Base-by-base conservation (phyloP, 2,797 vertebrate genomes). In the Notamacropus eugenii region DNA sequence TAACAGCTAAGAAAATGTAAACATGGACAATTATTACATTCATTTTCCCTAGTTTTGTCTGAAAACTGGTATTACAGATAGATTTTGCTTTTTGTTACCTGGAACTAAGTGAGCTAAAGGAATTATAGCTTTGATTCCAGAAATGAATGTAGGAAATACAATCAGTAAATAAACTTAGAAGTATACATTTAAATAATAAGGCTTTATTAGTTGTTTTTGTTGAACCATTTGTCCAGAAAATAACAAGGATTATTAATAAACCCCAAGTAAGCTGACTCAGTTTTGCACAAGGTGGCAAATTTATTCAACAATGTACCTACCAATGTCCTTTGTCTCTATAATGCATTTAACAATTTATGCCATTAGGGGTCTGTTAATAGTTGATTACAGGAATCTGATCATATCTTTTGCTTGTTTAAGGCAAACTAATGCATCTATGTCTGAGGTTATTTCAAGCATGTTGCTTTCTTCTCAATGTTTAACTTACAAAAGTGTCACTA, bases 1-100 rank as follows among this genome's bases (percentile, higher is more conserved):
- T 94, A 97, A 96, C 94, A 98, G 54, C 46, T 92, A 97, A 56
- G 95, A 98, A 96, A 97, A 90, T 55, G 96, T 46, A 95, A 97
- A 97, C 54, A 95, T 95, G 97, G 95, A 90, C 92, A 96, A 95
- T 92, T 96, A 95, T 90, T 96, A 46, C 29, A 34, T 55, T 1
- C 94, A 92, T 56, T 94, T 27, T 93, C 91, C 96, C 87, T 67
- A 90, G 8, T 87, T 87, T 50, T 46, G 0, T 11, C 22, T 87
- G n/a, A 82, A 3, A 82, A 27, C 16, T 46, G 22, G 9, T 27
- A 50, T 94, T 92, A 50, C 52, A 12, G 50, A 90, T 91, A 93
- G 27, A 54, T 50, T 74, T 31, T 92, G 28, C 6, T 55, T 67
- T 90, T 0, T 95, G 22, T 27, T 92, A 94, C 95, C 91, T 58